Conservation (phyloP, 2,888 invertebrate genomes). For the Nysson spinosus region DNA sequence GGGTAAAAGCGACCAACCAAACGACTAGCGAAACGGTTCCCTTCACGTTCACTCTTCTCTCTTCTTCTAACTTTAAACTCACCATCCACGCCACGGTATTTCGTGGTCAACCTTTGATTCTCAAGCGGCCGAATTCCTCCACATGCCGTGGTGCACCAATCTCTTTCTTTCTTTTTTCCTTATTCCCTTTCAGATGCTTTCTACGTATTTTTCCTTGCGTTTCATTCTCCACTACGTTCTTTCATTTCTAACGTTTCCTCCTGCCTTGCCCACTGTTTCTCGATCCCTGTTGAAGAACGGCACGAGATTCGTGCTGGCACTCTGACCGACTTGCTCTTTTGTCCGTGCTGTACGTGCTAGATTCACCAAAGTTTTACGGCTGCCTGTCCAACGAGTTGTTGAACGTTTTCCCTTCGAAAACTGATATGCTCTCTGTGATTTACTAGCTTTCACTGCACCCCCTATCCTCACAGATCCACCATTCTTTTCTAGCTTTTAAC, state of each 20-base stretch:
- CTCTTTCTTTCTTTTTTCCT: slow-evolving; percentile 1
- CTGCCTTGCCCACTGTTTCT: slow-evolving; percentile 15
- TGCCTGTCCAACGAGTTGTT: slow-evolving; percentile 22
- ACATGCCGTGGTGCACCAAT: slow-evolving; percentile 1
- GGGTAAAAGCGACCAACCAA: slow-evolving; percentile 41
- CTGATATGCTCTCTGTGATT: slow-evolving; percentile 27
- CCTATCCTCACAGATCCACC: neutral
- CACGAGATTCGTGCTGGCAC: slow-evolving; percentile 9
- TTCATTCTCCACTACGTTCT: neutral
- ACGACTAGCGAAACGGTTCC: slow-evolving; percentile 1
- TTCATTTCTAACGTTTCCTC: slow-evolving; percentile 17
- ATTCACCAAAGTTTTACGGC: slow-evolving; percentile 28
- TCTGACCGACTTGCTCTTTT: slow-evolving; percentile 18
- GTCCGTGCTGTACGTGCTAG: slow-evolving; percentile 8
- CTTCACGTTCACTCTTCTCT: slow-evolving; percentile 5
- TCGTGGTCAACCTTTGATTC: slow-evolving; percentile 64
- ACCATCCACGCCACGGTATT: slow-evolving; percentile 36
- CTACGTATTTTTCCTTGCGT: neutral
- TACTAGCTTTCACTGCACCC: slow-evolving; percentile 4
- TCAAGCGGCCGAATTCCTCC: slow-evolving; percentile 39
- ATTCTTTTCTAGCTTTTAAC: too few relatives aligned
- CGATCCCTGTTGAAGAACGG: too few relatives aligned
- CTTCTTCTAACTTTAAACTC: neutral
- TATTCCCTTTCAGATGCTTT: neutral
- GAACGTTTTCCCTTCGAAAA: slow-evolving; percentile 19